Conservation (phyloP, 2,797 vertebrate species). For the Scomberomorus guttatus region DNA sequence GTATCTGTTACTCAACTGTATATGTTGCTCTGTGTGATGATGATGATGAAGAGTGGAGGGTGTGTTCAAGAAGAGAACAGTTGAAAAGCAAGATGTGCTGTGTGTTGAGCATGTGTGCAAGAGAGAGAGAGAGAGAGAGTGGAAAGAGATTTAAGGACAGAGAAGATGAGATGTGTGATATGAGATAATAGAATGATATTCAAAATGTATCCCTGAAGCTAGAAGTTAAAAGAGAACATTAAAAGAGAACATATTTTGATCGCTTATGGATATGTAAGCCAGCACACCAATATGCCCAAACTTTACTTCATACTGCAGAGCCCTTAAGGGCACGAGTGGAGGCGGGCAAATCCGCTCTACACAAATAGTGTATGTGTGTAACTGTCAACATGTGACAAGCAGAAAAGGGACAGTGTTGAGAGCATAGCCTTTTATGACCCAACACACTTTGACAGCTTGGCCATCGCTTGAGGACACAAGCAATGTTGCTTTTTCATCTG, state of each 20-base stretch:
- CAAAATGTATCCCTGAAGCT: constrained; percentile 76
- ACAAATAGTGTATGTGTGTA: constrained; percentile 79
- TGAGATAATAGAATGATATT: constrained; percentile 81
- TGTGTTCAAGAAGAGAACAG: constrained; percentile 51
- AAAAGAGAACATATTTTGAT: constrained; percentile 77
- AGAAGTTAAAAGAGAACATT: constrained; percentile 74
- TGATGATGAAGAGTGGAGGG: constrained; percentile 46
- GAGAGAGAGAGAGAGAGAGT: constrained; percentile 26
- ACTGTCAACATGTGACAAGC: constrained; percentile 84
- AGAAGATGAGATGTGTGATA: constrained; percentile 80
- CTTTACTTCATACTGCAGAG: constrained; percentile 68
- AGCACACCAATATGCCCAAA: constrained; percentile 71
- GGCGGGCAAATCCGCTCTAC: constrained; percentile 68
- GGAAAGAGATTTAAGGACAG: constrained; percentile 76
- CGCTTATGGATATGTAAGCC: constrained; percentile 79
- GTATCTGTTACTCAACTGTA: constrained; percentile 73
- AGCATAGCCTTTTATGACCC: constrained; percentile 86
- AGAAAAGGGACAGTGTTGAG: constrained; percentile 86
- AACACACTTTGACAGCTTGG: constrained; percentile 88
- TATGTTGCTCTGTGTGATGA: constrained; percentile 58
- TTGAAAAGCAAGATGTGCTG: constrained; percentile 65
- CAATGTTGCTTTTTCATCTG: constrained; percentile 84
- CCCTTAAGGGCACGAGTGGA: constrained; percentile 63
- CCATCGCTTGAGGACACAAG: constrained; percentile 81
- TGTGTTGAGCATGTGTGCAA: constrained; percentile 25